A percentile compares a stretch with the other conserved stretches of the same genome.
phyloP scores from a whole-genome alignment of 2,888 invertebrate species.

The Brachylomia viminalis region DNA sequence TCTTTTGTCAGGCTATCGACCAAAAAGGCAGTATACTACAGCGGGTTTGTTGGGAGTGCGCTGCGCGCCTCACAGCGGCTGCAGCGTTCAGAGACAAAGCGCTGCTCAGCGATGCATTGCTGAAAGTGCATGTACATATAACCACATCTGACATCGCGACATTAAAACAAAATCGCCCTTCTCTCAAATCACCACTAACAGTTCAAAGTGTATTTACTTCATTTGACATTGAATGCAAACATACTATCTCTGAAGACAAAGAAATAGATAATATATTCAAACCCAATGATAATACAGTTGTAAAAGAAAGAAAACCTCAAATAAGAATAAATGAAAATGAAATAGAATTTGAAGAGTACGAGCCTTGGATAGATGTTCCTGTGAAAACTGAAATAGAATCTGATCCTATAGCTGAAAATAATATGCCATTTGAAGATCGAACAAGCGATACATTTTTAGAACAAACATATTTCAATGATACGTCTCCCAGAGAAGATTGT shows the following conservation, averaged over 20 bases:
- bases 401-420: slow-evolving; percentile 13
- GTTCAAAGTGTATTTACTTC: not conserved
- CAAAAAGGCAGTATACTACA: not conserved
- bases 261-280: not conserved
- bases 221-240: not conserved
- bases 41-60: slow-evolving; percentile 38
- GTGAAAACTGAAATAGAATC: slow-evolving; percentile 9
- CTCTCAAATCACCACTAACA: not conserved
- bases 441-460: not conserved
- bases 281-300: not conserved
- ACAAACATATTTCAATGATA: not conserved
- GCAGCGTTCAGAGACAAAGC: slow-evolving; percentile 34
- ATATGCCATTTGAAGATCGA: not conserved
- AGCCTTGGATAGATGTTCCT: slow-evolving; percentile 12
- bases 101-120: slow-evolving; percentile 26
- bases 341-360: not conserved
- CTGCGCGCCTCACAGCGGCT: slow-evolving; percentile 32
- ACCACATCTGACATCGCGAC: not conserved
- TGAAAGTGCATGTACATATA: slow-evolving; percentile 1
- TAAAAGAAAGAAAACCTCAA: not conserved
- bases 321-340: not conserved
- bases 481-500: not conserved
- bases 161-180: not conserved
- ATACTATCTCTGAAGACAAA: not conserved
- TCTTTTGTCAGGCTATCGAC: slow-evolving; percentile 3